phyloP scores from a whole-genome alignment of 2,888 invertebrate genomes.

The Caenorhabditis sulstoni region DNA sequence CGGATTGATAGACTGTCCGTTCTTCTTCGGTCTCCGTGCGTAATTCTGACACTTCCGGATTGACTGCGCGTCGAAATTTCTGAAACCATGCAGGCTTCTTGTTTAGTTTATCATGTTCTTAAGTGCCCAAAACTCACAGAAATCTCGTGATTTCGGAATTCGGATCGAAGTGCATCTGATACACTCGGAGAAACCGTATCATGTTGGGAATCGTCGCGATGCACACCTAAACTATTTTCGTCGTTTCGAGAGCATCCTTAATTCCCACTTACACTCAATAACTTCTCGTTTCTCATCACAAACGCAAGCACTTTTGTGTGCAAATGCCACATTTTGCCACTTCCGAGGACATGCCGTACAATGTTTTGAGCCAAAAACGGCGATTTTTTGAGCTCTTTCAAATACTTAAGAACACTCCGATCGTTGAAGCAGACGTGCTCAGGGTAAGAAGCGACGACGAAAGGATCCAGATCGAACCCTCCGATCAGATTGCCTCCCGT shows the following conservation, averaged over 20 bases:
- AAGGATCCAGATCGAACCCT: conserved; percentile 14
- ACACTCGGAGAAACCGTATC: conserved; percentile 16
- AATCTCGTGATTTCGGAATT: neutral
- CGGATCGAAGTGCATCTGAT: conserved; percentile 9
- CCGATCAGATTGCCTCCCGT: neutral
- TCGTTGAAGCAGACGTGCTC: conserved; percentile 28
- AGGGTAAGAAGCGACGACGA: conserved; percentile 2
- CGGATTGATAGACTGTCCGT: neutral
- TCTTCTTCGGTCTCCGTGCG: conserved; percentile 8
- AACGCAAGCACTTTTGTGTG: conserved; percentile 10
- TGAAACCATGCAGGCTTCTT: neutral
- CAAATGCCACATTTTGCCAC: conserved; percentile 17
- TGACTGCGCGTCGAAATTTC: conserved; percentile 3
- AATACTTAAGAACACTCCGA: conserved; percentile 3
- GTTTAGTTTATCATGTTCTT: conserved; percentile 3
- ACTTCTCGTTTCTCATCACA: conserved; percentile 17
- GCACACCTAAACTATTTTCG: conserved; percentile 17
- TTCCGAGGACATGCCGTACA: conserved; percentile 17
- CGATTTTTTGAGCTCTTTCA: conserved; percentile 19
- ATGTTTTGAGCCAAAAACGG: conserved; percentile 49
- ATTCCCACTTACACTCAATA: conserved; percentile 14
- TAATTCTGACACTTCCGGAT: conserved; percentile 25
- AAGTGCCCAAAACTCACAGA: conserved; percentile 7
- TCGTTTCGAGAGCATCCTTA: neutral
- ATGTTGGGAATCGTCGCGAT: conserved; percentile 44